Percentiles rank a stretch among this genome's conserved stretches.
Evolutionary conservation across 2,888 invertebrate species (phyloP).

Genomic region (Cacoxenus indagator): DNA sequence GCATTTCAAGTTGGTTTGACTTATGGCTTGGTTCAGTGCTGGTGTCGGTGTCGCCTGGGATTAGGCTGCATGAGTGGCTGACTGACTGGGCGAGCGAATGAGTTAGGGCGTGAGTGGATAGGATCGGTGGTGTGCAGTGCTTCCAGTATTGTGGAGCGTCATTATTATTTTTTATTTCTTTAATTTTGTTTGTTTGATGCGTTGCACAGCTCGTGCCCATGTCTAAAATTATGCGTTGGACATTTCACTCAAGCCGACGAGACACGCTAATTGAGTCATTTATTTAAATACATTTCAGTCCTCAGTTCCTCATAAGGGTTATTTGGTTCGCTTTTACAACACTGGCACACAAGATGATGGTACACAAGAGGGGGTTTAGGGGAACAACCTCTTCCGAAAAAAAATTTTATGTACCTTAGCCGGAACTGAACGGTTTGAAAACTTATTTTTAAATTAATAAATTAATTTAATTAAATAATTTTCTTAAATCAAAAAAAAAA

Average conservation of each 20-base stretch:
- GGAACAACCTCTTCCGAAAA: no score
- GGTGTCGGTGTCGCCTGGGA: slow-evolving; percentile 36
- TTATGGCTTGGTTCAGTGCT: slow-evolving; percentile 68
- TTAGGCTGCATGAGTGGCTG: neutral
- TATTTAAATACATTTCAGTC: neutral
- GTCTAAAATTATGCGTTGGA: neutral
- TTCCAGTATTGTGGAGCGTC: neutral
- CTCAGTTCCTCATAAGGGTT: neutral
- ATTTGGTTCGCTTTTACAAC: no score
- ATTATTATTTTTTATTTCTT: neutral
- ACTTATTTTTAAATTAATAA: no score
- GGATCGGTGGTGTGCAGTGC: neutral
- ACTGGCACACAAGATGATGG: no score
- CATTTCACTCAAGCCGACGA: neutral
- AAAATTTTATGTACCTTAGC: no score
- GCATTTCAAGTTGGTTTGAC: slow-evolving; percentile 55
- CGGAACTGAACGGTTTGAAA: no score
- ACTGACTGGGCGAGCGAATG: neutral
- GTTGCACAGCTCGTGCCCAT: neutral
- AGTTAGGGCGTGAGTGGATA: neutral
- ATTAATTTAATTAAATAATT: no score
- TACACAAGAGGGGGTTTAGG: no score
- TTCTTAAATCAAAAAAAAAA: no score
- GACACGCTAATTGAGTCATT: neutral
- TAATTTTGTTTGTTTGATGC: neutral